Base-by-base conservation (phyloP, 2,113 vertebrate genomes). In the Melanocharis versteri region DNA sequence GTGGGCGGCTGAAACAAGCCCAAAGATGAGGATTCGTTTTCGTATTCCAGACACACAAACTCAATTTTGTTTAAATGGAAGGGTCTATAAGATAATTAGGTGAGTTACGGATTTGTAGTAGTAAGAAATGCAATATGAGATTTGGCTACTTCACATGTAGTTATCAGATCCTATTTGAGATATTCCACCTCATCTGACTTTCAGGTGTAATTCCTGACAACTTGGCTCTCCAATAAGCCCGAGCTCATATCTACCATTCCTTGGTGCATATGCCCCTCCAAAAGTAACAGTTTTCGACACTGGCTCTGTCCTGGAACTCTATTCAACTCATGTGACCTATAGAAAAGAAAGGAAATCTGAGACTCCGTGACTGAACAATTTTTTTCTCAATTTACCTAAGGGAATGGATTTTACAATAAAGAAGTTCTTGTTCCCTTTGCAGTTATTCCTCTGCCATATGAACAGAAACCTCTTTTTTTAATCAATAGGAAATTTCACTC, bases 111-210 rank as follows among this genome's bases (percentile, higher is more conserved):
- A 9, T 87, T 84, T 92, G 6, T 30, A 42, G n/a, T 9, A 75
- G 20, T 11, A 65, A 57, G 42, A 82, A 66, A 48, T 30, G 5
- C 12, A 77, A 8, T 66, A 40, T 75, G 15, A 35, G 5, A 48
- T 22, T 70, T 0, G 0, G 11, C 61, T 75, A 57, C 6, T 57
- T 13, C 15, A 39, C 21, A 10, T 1, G 2, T 33, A 42, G 13
- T 73, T 39, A 19, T 21, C 6, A 50, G 26, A 15, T 93, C 62
- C 73, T 16, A 19, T 35, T 87, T 78, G 13, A 82, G 90, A 66
- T 78, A 48, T 6, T 57, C 19, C 45, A 40, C 11, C 6, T 61
- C 42, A 48, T 31, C 37, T 80, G 37, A 58, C 14, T 82, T 90
- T n/a, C 11, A 66, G 5, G 11, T 71, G 39, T 3, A 39, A 79